A percentile compares a stretch with the other conserved stretches of the same genome.
phyloP scores from a whole-genome alignment of 2,113 vertebrate genomes.

The Cynocephalus volans region DNA sequence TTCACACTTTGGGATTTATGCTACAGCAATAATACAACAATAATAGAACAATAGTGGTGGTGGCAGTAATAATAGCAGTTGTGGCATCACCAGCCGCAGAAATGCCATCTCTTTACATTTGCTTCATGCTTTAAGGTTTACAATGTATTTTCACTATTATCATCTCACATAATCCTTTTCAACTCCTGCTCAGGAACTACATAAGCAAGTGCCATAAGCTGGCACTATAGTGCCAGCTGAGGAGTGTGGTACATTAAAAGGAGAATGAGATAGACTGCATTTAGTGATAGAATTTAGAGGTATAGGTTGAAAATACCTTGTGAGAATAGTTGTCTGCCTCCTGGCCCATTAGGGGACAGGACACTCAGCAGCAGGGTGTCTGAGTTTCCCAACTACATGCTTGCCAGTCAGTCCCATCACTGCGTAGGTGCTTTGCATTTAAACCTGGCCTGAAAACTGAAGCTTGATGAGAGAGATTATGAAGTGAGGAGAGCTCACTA shows the following conservation, averaged over 20 bases:
- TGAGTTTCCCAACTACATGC: background rate
- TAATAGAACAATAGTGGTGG: background rate
- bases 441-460: background rate
- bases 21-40: background rate
- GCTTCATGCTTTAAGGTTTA: background rate
- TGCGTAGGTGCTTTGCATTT: background rate
- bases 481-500: background rate
- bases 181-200: background rate
- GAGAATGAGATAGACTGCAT: background rate
- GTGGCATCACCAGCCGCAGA: background rate
- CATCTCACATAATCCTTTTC: background rate
- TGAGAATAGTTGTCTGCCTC: background rate
- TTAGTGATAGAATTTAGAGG: background rate
- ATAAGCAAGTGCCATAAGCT: no score
- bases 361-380: background rate
- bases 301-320: background rate
- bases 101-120: background rate
- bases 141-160: background rate
- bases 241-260: background rate
- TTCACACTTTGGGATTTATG: background rate
- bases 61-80: background rate
- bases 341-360: background rate
- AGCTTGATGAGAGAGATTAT: background rate
- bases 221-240: no score
- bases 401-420: background rate